These are phyloP conservation scores for Netelia fuscicornis DNA, from an alignment of 2,888 invertebrate species.

Conservation along the genomic window DNA sequence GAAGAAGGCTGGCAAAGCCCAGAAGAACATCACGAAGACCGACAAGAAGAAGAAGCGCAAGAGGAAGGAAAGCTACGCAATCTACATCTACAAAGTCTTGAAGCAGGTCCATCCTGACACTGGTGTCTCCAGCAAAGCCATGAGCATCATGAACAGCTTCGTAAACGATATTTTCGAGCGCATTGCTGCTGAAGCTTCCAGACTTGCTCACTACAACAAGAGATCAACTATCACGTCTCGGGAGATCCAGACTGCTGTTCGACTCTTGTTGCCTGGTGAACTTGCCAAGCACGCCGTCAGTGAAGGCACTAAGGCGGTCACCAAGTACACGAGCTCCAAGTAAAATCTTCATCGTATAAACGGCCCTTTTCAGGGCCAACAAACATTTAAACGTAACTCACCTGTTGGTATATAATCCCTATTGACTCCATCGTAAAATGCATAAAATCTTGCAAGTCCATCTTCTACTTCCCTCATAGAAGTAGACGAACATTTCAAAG, in stretches of 20 bases:
- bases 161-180: neutral
- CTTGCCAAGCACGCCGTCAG: constrained; percentile 32
- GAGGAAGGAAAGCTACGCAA: constrained; percentile 32
- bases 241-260: constrained; percentile 8
- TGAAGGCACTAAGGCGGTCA: constrained; percentile 19
- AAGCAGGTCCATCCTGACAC: constrained; percentile 18
- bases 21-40: constrained; percentile 27
- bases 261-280: constrained; percentile 31
- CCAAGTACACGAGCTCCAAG: constrained; percentile 31
- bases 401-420: neutral
- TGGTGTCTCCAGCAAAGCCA: neutral
- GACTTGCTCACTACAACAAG: constrained; percentile 29
- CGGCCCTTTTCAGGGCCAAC: neutral
- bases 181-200: constrained; percentile 30
- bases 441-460: no score
- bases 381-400: neutral
- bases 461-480: no score
- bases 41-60: constrained; percentile 39
- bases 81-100: constrained; percentile 30
- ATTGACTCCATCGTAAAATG: no score
- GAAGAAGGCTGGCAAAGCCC: constrained; percentile 24
- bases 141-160: no score
- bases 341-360: neutral
- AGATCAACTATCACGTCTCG: constrained; percentile 32
- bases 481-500: no score